These are phyloP conservation scores for Mnemiopsis leidyi DNA, from an alignment of 37 sponge, comb jelly and placozoan genomes.

Conservation along the genomic window DNA sequence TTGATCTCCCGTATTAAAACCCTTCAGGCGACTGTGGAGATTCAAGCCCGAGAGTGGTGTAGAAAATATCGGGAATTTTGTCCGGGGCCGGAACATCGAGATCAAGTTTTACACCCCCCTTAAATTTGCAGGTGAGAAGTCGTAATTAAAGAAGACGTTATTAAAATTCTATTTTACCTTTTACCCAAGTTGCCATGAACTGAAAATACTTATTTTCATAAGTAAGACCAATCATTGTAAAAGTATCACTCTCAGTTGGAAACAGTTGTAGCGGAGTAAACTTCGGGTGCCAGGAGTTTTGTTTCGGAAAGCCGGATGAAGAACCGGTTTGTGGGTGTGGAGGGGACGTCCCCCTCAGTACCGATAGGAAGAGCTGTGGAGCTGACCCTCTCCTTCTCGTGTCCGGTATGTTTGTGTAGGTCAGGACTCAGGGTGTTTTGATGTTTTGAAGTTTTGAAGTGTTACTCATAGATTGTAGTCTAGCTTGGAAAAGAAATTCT, in stretches of 20 bases:
- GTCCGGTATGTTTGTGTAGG: no score
- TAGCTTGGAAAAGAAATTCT: no score
- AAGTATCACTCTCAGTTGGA: neutral
- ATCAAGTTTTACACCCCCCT: neutral
- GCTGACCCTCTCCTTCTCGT: slow-evolving; percentile 42
- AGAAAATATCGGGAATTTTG: neutral
- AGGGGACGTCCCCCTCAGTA: neutral
- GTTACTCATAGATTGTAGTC: no score
- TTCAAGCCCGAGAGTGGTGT: neutral
- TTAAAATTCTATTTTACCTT: no score
- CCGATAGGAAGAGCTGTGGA: slow-evolving; percentile 11
- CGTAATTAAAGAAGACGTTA: no score
- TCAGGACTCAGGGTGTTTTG: no score
- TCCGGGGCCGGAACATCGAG: neutral
- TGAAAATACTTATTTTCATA: no score
- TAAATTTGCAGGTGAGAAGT: neutral
- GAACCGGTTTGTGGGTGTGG: neutral
- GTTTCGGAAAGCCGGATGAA: neutral
- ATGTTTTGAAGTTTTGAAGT: no score
- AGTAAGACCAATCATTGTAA: no score
- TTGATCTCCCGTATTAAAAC: neutral
- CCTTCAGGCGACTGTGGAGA: neutral
- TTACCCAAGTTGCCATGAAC: no score
- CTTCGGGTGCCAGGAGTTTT: slow-evolving; percentile 39
- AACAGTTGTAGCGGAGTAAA: slow-evolving; percentile 8